Evolutionary conservation across 2,888 invertebrate species (phyloP).

Genomic region (Calameuta filiformis): DNA sequence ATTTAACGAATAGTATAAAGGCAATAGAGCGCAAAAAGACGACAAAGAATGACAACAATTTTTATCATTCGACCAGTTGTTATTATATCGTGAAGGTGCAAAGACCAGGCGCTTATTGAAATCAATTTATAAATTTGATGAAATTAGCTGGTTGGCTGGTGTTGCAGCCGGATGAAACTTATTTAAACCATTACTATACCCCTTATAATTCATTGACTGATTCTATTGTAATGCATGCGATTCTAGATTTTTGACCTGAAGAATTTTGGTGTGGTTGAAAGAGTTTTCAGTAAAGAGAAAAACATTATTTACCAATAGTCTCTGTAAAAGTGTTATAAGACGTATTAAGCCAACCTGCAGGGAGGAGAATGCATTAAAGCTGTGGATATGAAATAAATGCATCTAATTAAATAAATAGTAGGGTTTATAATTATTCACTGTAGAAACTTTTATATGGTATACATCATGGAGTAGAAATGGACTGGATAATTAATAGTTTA

Average conservation of each 20-base stretch:
- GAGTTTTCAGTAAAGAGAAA: conserved; percentile 10
- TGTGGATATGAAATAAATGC: not conserved
- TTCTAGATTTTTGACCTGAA: not conserved
- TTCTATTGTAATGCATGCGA: not conserved
- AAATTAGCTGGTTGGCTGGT: conserved; percentile 5
- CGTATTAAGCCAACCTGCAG: conserved; percentile 21
- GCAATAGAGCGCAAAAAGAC: not conserved
- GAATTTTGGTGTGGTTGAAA: not conserved
- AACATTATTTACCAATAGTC: conserved; percentile 32
- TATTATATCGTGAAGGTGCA: not conserved
- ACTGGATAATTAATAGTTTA: not conserved
- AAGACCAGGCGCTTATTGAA: conserved; percentile 27
- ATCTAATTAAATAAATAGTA: not conserved
- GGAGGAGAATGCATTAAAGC: conserved; percentile 11
- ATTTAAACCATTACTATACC: not conserved
- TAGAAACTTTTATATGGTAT: not conserved
- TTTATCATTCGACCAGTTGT: not conserved
- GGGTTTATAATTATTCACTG: not conserved
- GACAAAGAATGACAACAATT: not conserved
- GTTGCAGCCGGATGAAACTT: not conserved
- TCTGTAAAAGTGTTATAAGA: conserved; percentile 36
- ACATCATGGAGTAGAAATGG: not conserved
- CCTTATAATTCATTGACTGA: not conserved
- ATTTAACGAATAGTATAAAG: not conserved
- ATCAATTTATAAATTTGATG: conserved; percentile 34